Evolutionary conservation across 2,113 vertebrate genomes (phyloP).

Genomic region (Pseudolaguvia tuberculata): DNA sequence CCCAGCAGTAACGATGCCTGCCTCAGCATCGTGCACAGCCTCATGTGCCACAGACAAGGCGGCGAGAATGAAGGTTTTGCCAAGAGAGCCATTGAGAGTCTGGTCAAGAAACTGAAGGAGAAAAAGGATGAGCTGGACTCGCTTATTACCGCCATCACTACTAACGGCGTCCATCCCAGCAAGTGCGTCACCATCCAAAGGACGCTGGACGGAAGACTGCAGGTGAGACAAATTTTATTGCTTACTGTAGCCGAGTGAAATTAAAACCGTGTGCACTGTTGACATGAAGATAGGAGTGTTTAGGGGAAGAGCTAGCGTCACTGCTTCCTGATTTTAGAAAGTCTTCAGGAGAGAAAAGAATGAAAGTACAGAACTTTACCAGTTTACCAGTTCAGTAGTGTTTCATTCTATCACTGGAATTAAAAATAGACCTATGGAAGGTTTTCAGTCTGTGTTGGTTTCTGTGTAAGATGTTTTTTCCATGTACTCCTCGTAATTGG

Average conservation of each 20-base stretch:
- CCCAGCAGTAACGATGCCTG: conserved; percentile 74
- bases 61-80: conserved; percentile 76
- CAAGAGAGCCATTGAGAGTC: conserved; percentile 78
- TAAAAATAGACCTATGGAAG: too few species aligned
- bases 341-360: background rate
- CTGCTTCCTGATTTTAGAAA: background rate
- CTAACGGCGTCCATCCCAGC: conserved; percentile 76
- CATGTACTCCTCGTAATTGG: too few species aligned
- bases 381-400: too few species aligned
- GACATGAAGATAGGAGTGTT: background rate
- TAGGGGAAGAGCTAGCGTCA: background rate
- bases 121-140: conserved; percentile 78
- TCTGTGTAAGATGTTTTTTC: too few species aligned
- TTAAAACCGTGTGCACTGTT: background rate
- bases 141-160: conserved; percentile 76
- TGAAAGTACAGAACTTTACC: too few species aligned
- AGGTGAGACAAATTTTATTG: conserved; percentile 57
- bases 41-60: conserved; percentile 81
- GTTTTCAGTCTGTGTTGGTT: too few species aligned
- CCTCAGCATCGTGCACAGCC: conserved; percentile 79
- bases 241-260: background rate
- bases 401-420: too few species aligned
- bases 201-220: conserved; percentile 74
- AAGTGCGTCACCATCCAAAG: conserved; percentile 81
- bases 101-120: conserved; percentile 67